These are phyloP conservation scores for Chaetura pelagica DNA, from an alignment of 2,113 vertebrate genomes.

Conservation along the genomic window DNA sequence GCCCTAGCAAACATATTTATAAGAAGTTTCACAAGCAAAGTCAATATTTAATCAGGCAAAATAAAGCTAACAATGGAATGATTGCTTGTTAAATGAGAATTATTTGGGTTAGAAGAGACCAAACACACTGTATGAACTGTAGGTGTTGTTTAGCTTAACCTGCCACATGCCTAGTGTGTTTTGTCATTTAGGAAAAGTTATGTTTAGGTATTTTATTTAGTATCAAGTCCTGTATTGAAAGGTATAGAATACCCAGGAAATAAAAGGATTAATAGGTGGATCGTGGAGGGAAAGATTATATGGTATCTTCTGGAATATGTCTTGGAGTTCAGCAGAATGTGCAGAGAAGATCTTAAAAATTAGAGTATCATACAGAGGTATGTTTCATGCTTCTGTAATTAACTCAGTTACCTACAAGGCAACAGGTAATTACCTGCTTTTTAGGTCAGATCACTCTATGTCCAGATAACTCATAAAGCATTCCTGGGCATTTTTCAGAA, in stretches of 20 bases:
- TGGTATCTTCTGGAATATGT: neutral
- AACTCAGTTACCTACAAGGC: neutral
- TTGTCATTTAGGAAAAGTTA: neutral
- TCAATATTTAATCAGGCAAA: constrained; percentile 26
- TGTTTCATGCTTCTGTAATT: neutral
- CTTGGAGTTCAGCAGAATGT: neutral
- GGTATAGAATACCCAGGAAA: neutral
- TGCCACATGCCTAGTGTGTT: neutral
- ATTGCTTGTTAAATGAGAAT: neutral
- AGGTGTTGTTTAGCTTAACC: neutral
- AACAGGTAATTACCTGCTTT: neutral
- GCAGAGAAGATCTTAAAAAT: neutral
- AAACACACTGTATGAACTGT: neutral
- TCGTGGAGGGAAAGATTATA: accelerated
- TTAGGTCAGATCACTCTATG: neutral
- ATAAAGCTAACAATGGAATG: constrained; percentile 22
- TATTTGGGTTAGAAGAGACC: neutral
- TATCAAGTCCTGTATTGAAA: neutral
- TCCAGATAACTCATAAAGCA: neutral
- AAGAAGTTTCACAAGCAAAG: constrained; percentile 4
- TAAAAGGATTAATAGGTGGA: neutral
- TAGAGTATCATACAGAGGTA: neutral
- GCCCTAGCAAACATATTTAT: neutral
- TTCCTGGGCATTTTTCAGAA: neutral
- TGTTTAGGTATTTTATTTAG: neutral